A percentile compares a stretch with the other conserved stretches of the same genome.
Evolutionary conservation across 2,888 invertebrate genomes (phyloP).

Genomic region (Ypsolopha scabrella): DNA sequence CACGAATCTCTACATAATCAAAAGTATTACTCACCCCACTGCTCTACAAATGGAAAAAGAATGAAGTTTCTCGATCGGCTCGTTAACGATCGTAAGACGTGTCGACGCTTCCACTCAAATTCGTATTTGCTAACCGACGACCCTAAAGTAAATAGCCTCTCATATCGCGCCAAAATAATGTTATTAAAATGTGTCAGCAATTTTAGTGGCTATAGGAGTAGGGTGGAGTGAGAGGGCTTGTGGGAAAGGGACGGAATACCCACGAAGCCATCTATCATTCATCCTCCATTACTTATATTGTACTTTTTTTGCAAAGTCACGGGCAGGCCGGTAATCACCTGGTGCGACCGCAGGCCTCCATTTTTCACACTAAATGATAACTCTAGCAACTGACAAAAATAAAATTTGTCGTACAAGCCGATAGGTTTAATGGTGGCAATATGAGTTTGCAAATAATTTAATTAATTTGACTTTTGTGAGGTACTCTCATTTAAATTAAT

Average conservation of each 20-base stretch:
- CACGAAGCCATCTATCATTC: constrained; percentile 64
- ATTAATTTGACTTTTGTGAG: not conserved
- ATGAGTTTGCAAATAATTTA: constrained; percentile 49
- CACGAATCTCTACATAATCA: not conserved
- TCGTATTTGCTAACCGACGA: constrained; percentile 58
- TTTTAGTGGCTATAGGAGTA: constrained; percentile 35
- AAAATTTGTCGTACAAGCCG: constrained; percentile 67
- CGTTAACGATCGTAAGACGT: constrained; percentile 53
- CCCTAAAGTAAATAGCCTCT: constrained; percentile 65
- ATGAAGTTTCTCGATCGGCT: constrained; percentile 48
- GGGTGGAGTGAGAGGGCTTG: constrained; percentile 22
- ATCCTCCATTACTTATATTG: constrained; percentile 71
- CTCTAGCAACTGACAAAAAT: constrained; percentile 65
- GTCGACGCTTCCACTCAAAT: constrained; percentile 54
- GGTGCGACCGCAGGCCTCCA: constrained; percentile 61
- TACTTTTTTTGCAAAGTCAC: constrained; percentile 69
- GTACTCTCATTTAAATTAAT: too few relatives aligned
- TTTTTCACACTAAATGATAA: constrained; percentile 69
- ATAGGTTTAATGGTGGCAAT: constrained; percentile 59
- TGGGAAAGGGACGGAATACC: constrained; percentile 23
- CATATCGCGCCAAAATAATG: constrained; percentile 56
- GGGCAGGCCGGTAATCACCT: constrained; percentile 69
- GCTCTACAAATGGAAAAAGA: constrained; percentile 38
- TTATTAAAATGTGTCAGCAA: constrained; percentile 69
- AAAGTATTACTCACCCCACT: constrained; percentile 9